Base-by-base conservation (phyloP, 2,113 vertebrate genomes). In the Clarias gariepinus region DNA sequence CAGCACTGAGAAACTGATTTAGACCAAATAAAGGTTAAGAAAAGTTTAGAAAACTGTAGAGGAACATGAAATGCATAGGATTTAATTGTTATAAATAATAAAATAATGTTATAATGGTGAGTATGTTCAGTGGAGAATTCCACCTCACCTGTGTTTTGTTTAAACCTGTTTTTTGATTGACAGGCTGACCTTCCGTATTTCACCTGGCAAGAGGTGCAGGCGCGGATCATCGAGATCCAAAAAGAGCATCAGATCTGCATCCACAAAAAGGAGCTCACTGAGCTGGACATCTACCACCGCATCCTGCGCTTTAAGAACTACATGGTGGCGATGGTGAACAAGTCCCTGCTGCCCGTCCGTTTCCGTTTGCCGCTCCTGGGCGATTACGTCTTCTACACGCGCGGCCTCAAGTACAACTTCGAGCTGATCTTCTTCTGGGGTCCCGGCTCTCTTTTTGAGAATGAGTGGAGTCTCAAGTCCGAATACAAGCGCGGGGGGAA, bases 401-500 rank as follows among this genome's bases (percentile, higher is more conserved):
- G 97, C 0, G 98, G 98, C 61, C 97, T 99, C 89, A 99, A 99
- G 93, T 99, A 99, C 94, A 99, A 99, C 94, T 99, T 99, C 0
- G 98, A 99, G 93, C 96, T 99, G 77, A 99, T 99, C 92, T 99
- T 99, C 89, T 99, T 99, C 91, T 99, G 98, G 98, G 98, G 98
- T 10, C 93, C 94, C 0, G 98, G 98, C 57, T 99, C 98, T 52
- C 95, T 99, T 15, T 99, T 99, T 92, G 97, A 98, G 91, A 99
- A 99, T 0, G 97, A 99, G 84, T 99, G 98, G 98, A 99, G 97
- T 90, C 93, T 99, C 87, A 99, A 99, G 91, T 82, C 96, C 0
- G 98, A 99, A 89, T 99, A 99, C 90, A 99, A 99, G 91, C 94
- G 97, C 36, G 96, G 97, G 0, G 96, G 97, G 19, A 97, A 97